Evolutionary conservation across 2,113 vertebrate species (phyloP), one percentile per base, ranked within the genome.

Genomic region (Marmota flaviventris): DNA sequence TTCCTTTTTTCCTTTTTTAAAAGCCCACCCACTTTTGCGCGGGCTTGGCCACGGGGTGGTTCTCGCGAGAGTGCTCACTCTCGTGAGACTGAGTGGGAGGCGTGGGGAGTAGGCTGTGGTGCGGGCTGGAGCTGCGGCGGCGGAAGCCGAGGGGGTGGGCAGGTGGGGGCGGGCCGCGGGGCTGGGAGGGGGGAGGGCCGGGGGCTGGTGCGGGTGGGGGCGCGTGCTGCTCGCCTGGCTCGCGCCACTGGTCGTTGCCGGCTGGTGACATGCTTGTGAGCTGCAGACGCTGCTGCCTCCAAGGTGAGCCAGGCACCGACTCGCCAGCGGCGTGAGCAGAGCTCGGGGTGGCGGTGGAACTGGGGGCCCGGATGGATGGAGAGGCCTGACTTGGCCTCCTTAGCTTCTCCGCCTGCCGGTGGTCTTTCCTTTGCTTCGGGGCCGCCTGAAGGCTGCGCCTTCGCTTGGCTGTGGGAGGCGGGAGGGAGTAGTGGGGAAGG

Each of bases 11-110:
- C 29, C 22, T 2, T 45, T 94, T 70, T 32, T 22, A 27, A 85
- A 87, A 91, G 79, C 93, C 95, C 89, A 58, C 93, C 95, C 86
- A 37, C 91, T 96, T 96, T 95, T 93, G 97, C 97, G 97, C 97
- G 98, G 95, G 96, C 76, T 89, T 3, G 79, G 53, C 53, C 18
- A 7, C 76, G 10, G 81, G 9, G 34, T 78, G 65, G 72, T 82
- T 97, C 95, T 97, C 98, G 97, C 97, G 98, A 98, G 97, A 97
- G 25, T 4, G 13, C 1, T 4, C 3, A 8, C 22, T 97, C 97
- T 97, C 98, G 97, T 97, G 98, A 97, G 96, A 97, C 75, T 70
- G 94, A 87, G 90, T 97, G 97, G 94, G 97, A 96, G 82, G 97
- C 9, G 88, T 97, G 96, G 89, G 95, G 91, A 73, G 37, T 48